Base-by-base conservation (phyloP, 2,888 invertebrate species). In the Philonicus albiceps region DNA sequence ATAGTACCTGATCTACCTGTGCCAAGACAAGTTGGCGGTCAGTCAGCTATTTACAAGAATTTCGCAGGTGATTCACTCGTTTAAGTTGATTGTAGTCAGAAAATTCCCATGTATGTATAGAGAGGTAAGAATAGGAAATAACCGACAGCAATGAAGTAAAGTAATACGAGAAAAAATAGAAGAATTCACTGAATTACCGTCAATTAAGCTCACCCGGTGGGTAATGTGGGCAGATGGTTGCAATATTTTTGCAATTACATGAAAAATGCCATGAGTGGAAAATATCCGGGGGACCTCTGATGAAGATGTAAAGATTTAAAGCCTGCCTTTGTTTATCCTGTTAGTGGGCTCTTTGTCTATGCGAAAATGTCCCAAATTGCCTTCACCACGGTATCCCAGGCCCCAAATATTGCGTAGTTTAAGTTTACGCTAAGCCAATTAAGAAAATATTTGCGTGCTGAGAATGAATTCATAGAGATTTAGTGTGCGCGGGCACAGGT, bases 201-300 rank as follows among this genome's bases (percentile, higher is more conserved):
- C 74, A 74, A 74, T 74, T 74, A 74, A 34, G 74, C 31, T 74
- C 74, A 30, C 31, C 74, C 11, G n/a, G 34, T 31, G 31, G 74
- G 27, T 34, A 74, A 74, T 74, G 34, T 74, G 31, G 74, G 74
- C 74, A 74, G 74, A 74, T 74, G 34, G n/a, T 74, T 74, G 74
- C 34, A 34, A 74, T 74, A 3, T 74, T 74, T 74, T 74, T 31
- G 74, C 34, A 74, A 74, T 74, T 74, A 74, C 64, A 64, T 27
- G 22, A 22, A 19, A 19, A 64, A 27, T 64, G 27, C 19, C 64
- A 22, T 27, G 64, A 22, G 16, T 27, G 22, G 22, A 64, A 64
- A 13, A 22, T 22, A 64, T 8, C 22, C 11, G 22, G 22, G 53
- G 27, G 27, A 3, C 27, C 27, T 13, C 22, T 22, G 7, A 30